Percentiles rank a stretch among this genome's conserved stretches.
Conservation (phyloP, 2,113 vertebrate genomes). For the Hymenochirus boettgeri region DNA sequence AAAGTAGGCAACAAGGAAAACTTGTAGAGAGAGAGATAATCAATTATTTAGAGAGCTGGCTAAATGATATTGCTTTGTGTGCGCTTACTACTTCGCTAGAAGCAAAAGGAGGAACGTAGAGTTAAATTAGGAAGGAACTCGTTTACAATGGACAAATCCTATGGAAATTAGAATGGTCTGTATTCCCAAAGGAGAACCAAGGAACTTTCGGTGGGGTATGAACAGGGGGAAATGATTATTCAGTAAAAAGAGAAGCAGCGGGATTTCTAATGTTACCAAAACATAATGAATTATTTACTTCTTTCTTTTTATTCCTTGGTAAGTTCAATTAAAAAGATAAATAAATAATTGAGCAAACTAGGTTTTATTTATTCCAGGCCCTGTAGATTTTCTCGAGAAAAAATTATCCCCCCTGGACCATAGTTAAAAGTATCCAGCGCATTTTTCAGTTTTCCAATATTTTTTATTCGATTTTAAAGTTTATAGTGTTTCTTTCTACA, state of each 20-base stretch:
- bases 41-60: slow-evolving; percentile 27
- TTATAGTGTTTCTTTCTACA: no score
- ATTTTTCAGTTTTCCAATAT: no score
- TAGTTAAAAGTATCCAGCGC: no score
- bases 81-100: neutral
- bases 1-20: slow-evolving; percentile 10
- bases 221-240: slow-evolving; percentile 8
- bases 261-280: slow-evolving; percentile 14
- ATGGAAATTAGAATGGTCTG: slow-evolving; percentile 25
- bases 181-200: slow-evolving; percentile 17
- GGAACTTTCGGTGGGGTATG: neutral
- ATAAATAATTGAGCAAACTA: neutral
- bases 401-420: no score
- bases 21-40: slow-evolving; percentile 12
- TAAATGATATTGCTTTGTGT: slow-evolving; percentile 24
- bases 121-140: slow-evolving; percentile 32
- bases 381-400: no score
- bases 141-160: slow-evolving; percentile 34
- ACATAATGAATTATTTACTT: slow-evolving; percentile 26
- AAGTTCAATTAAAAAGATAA: neutral
- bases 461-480: no score
- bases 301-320: slow-evolving; percentile 2
- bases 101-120: neutral
- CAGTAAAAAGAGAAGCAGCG: neutral
- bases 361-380: neutral